Conservation (phyloP, 2,113 vertebrate species). For the Stictonetta naevosa region DNA sequence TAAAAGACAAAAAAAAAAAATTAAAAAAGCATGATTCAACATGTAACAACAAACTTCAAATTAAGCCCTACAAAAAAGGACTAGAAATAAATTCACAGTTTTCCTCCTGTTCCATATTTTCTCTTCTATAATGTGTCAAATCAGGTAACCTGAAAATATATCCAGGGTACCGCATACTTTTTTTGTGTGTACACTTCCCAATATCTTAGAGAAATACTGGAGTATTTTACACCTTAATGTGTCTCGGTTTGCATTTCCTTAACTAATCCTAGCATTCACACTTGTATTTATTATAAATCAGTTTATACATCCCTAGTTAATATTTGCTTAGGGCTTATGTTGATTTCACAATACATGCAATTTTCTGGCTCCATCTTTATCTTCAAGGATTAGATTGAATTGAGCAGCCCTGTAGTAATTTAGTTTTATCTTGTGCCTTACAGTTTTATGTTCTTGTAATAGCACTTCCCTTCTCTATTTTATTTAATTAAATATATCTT, state of each 20-base stretch:
- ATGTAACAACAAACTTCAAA: background rate
- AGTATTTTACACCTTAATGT: slow-evolving; percentile 6
- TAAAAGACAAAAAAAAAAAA: background rate
- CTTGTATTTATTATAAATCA: slow-evolving; percentile 82
- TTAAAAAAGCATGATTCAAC: background rate
- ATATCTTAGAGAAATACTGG: slow-evolving; percentile 1
- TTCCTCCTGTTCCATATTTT: background rate
- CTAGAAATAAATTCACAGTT: background rate
- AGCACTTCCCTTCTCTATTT: slow-evolving; percentile 76
- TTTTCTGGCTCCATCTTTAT: slow-evolving; percentile 82
- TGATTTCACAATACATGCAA: slow-evolving; percentile 83
- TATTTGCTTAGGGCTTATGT: slow-evolving; percentile 82
- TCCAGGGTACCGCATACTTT: background rate
- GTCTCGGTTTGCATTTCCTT: slow-evolving; percentile 65
- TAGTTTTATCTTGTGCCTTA: slow-evolving; percentile 83
- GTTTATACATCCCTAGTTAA: slow-evolving; percentile 82
- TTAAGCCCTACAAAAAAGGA: background rate
- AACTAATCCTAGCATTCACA: slow-evolving; percentile 78
- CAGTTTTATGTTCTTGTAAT: slow-evolving; percentile 84
- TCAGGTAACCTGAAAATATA: background rate
- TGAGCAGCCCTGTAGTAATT: slow-evolving; percentile 82
- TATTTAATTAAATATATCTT: slow-evolving; percentile 87
- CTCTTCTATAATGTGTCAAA: background rate
- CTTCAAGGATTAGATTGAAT: slow-evolving; percentile 84
- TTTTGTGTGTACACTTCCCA: background rate